phyloP scores from a whole-genome alignment of 2,888 invertebrate species.

The Drosophila conformis region DNA sequence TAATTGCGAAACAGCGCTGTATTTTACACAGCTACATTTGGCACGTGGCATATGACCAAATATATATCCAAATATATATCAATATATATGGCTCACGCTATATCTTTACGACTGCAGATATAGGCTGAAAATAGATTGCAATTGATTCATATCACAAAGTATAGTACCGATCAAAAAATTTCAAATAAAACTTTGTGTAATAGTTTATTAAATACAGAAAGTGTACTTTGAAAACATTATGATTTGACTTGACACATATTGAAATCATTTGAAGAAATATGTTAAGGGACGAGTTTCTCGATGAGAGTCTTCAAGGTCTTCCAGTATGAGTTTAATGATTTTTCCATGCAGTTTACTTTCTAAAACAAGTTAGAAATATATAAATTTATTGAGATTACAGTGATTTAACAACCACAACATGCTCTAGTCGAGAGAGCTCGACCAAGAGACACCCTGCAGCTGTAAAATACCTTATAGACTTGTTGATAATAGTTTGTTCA shows the following conservation, averaged over 20 bases:
- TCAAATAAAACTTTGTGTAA: too few species aligned
- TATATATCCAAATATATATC: neutral
- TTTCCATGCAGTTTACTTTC: neutral
- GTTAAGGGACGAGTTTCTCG: neutral
- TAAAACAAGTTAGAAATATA: neutral
- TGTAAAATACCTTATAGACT: neutral
- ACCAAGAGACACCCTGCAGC: neutral
- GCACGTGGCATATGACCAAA: constrained; percentile 52
- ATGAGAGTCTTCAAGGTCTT: neutral
- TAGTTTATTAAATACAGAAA: neutral
- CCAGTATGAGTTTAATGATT: neutral
- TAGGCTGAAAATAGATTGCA: neutral
- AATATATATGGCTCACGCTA: constrained; percentile 2
- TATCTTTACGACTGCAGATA: neutral
- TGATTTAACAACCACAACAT: neutral
- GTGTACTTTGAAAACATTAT: neutral
- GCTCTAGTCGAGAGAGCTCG: neutral
- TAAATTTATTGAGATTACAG: neutral
- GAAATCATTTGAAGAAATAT: neutral
- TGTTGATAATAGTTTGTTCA: neutral
- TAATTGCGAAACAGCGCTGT: constrained; percentile 50
- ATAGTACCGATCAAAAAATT: neutral
- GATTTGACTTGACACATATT: neutral
- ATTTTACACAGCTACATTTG: constrained; percentile 38
- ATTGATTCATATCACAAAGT: neutral